Conservation (phyloP, 92 coral and sea anemone genomes). For the Heliopora coerulea region DNA sequence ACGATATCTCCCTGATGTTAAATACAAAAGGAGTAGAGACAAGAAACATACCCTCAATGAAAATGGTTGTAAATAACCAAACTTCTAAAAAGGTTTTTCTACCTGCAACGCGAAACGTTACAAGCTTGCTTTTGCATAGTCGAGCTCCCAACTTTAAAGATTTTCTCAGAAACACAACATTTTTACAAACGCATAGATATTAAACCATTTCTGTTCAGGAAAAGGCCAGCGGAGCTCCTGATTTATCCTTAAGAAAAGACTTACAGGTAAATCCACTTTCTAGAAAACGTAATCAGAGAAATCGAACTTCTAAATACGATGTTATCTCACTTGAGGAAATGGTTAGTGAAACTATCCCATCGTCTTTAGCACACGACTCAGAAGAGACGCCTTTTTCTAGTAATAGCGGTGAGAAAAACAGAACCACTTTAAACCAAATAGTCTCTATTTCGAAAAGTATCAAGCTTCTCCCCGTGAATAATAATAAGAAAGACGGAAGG, state of each 20-base stretch:
- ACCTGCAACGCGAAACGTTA: not conserved
- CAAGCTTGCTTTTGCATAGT: not conserved
- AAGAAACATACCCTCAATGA: not conserved
- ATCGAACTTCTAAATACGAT: too few species aligned
- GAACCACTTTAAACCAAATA: not conserved
- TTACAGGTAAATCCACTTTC: too few species aligned
- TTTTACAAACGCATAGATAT: not conserved
- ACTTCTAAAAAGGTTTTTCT: not conserved
- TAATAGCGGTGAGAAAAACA: not conserved
- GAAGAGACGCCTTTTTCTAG: not conserved
- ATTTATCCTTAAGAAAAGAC: too few species aligned
- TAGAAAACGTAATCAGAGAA: too few species aligned
- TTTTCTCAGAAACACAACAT: not conserved
- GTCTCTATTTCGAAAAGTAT: too few species aligned
- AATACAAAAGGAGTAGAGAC: not conserved
- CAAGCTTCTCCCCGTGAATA: not conserved
- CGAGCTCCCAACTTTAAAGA: not conserved
- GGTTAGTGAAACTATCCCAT: not conserved
- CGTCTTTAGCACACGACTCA: not conserved
- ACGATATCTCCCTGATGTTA: not conserved
- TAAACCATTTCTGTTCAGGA: not conserved
- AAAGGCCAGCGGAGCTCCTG: not conserved
- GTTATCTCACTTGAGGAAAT: constrained; percentile 22
- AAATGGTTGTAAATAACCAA: not conserved
- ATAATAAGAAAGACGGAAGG: too few species aligned